Evolutionary conservation across 2,888 invertebrate genomes (phyloP).

Genomic region (Alcis repandata): DNA sequence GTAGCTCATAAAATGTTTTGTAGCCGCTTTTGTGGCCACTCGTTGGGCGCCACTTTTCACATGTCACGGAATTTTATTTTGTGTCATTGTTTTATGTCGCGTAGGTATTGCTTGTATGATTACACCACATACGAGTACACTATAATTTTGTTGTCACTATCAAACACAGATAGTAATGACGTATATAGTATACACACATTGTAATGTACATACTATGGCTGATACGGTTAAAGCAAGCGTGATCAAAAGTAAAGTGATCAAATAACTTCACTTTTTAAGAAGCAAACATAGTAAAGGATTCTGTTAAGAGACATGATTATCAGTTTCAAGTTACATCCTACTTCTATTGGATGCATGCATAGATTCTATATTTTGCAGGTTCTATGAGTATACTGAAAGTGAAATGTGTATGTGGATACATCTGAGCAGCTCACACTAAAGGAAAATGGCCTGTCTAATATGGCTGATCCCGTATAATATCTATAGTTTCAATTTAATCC

Average conservation of each 20-base stretch:
- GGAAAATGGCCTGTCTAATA: background rate
- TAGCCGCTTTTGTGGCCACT: constrained; percentile 1
- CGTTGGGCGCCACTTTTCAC: constrained; percentile 23
- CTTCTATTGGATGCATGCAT: no score
- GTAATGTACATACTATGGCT: background rate
- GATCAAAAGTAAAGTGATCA: no score
- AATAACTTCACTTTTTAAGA: no score
- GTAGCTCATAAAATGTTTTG: constrained; percentile 16
- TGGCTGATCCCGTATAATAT: background rate
- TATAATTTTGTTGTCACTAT: background rate
- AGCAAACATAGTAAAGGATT: no score
- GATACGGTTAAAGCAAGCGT: no score
- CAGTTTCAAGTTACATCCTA: no score
- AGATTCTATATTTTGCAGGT: no score
- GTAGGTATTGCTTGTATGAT: constrained; percentile 4
- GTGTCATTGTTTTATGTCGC: background rate
- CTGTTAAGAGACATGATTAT: no score
- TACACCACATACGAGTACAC: background rate
- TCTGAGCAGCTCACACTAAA: no score
- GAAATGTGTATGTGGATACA: no score
- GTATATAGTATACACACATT: no score
- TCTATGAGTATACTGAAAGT: no score
- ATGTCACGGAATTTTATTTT: constrained; percentile 8
- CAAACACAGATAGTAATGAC: background rate
- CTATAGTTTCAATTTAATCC: background rate